Conservation (phyloP, 2,888 invertebrate species). For the Saturnia japonica region DNA sequence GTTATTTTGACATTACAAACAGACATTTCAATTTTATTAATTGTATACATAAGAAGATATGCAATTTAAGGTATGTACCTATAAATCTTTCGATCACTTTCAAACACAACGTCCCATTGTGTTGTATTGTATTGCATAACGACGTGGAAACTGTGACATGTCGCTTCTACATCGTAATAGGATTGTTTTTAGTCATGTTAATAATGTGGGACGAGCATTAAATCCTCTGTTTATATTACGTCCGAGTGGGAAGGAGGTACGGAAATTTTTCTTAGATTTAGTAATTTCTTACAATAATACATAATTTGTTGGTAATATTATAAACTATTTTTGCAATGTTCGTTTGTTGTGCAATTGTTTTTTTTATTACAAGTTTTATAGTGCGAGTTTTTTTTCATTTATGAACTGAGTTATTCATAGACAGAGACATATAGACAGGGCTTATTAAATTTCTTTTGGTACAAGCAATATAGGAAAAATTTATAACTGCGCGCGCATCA, state of each 20-base stretch:
- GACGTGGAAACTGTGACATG: constrained; percentile 17
- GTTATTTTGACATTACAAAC: no score
- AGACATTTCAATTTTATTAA: no score
- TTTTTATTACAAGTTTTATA: not conserved
- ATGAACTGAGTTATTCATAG: not conserved
- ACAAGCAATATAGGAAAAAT: no score
- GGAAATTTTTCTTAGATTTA: constrained; percentile 7
- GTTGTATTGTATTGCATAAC: constrained; percentile 13
- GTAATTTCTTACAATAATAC: constrained; percentile 1
- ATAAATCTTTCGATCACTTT: constrained; percentile 9
- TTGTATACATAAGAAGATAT: not conserved
- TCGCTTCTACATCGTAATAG: not conserved
- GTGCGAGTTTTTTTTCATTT: not conserved
- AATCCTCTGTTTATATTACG: not conserved
- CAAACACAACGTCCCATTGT: constrained; percentile 9
- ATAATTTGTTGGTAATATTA: not conserved
- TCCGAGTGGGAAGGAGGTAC: constrained; percentile 2
- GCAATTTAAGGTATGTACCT: not conserved
- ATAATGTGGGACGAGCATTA: constrained; percentile 10
- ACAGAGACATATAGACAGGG: no score
- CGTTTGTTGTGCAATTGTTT: not conserved
- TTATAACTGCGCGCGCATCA: no score
- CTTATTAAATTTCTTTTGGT: no score
- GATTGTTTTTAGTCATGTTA: not conserved
- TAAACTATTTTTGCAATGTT: not conserved